A percentile compares a stretch with the other conserved stretches of the same genome.
These are phyloP conservation scores for Periphyllus acericola DNA, from an alignment of 2,888 invertebrate genomes.

Conservation along the genomic window DNA sequence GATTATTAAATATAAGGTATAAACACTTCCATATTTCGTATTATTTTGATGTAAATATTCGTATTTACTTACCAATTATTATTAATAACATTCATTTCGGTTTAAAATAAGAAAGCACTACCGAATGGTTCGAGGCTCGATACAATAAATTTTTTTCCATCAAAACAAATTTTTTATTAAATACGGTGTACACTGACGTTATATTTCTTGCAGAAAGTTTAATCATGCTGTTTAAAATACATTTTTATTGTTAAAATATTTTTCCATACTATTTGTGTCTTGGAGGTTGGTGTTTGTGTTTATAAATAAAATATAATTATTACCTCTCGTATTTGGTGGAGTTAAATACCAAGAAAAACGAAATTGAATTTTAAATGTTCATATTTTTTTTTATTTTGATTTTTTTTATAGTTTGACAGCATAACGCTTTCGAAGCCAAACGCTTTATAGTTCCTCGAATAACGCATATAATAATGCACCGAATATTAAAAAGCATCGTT, in stretches of 20 bases:
- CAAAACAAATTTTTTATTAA: not conserved
- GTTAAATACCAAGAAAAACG: slow-evolving; percentile 17
- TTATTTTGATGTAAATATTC: too few relatives aligned
- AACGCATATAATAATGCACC: too few relatives aligned
- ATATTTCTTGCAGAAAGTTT: not conserved
- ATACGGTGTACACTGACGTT: not conserved
- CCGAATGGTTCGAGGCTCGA: not conserved
- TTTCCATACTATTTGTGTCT: not conserved
- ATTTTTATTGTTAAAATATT: not conserved
- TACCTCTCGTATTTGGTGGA: not conserved
- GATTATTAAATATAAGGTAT: too few relatives aligned
- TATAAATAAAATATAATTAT: slow-evolving; percentile 21
- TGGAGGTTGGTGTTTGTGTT: not conserved
- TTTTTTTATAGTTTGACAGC: not conserved
- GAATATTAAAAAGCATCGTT: not conserved
- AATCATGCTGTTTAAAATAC: not conserved
- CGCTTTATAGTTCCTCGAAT: not conserved
- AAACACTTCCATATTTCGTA: too few relatives aligned
- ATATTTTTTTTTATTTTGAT: not conserved
- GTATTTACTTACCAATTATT: too few relatives aligned
- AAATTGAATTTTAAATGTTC: slow-evolving; percentile 28
- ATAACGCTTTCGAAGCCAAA: slow-evolving; percentile 26
- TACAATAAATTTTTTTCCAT: not conserved
- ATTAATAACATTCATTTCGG: not conserved
- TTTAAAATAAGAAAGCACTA: not conserved